Evolutionary conservation across 2,888 invertebrate genomes (phyloP).

Genomic region (Junonia oenone): DNA sequence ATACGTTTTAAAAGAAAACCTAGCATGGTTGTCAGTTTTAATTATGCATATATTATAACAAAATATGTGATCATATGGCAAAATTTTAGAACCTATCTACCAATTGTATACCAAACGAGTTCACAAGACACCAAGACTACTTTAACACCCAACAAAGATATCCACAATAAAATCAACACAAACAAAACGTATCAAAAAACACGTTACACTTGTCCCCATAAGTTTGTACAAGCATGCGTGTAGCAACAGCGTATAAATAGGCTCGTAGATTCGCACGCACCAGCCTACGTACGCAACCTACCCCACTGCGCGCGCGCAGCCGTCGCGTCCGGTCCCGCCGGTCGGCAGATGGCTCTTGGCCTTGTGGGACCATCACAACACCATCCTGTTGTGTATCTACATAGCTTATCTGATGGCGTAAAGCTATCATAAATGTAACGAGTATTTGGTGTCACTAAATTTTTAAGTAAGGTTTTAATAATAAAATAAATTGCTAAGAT

Average conservation of each 20-base stretch:
- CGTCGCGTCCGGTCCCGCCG: constrained; percentile 48
- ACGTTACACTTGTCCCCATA: not conserved
- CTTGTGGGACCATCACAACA: constrained; percentile 17
- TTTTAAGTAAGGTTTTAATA: not conserved
- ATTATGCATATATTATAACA: too few species aligned
- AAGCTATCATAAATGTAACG: not conserved
- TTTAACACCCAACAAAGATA: too few species aligned
- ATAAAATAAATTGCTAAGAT: too few species aligned
- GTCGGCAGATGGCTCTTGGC: constrained; percentile 49
- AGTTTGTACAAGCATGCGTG: not conserved
- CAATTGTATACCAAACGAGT: too few species aligned
- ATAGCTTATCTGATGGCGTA: not conserved
- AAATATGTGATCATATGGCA: too few species aligned
- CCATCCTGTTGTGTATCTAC: constrained; percentile 4
- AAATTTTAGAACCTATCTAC: too few species aligned
- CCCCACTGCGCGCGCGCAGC: constrained; percentile 33
- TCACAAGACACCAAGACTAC: too few species aligned
- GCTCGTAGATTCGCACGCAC: constrained; percentile 15
- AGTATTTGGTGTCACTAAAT: too few species aligned
- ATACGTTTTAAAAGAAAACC: too few species aligned
- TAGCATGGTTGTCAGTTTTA: too few species aligned
- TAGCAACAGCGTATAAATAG: constrained; percentile 16
- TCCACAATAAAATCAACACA: too few species aligned
- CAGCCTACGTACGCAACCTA: constrained; percentile 26
- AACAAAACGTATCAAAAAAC: not conserved